Evolutionary conservation across 2,113 vertebrate genomes (phyloP).

Genomic region (Crotalus viridis): DNA sequence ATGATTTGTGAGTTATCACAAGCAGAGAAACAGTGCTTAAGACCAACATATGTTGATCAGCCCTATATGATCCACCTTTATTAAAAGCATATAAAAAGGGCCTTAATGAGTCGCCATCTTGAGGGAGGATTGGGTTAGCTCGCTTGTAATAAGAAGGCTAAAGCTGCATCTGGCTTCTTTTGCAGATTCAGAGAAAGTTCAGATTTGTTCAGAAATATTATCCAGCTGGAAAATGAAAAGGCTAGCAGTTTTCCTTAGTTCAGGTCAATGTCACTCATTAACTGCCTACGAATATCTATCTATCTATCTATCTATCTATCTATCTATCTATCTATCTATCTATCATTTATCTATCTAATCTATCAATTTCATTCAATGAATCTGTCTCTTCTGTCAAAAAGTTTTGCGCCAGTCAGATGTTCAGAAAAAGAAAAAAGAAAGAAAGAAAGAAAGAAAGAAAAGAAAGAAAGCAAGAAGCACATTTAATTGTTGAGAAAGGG

Average conservation of each 20-base stretch:
- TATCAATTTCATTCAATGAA: neutral
- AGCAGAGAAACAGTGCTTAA: constrained; percentile 47
- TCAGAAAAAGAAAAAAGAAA: neutral
- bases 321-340: neutral
- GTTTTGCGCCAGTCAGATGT: neutral
- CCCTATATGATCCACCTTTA: neutral
- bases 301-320: neutral
- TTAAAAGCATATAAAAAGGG: constrained; percentile 18
- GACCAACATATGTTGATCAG: constrained; percentile 45
- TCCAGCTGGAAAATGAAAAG: neutral
- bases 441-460: too few relatives aligned
- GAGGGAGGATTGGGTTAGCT: neutral
- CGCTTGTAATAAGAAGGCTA: neutral
- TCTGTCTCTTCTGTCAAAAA: neutral
- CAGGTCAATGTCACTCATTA: neutral
- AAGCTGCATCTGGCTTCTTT: too few relatives aligned
- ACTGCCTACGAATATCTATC: neutral
- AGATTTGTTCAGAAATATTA: neutral
- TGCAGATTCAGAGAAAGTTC: neutral
- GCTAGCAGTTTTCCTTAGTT: neutral
- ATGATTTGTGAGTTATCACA: constrained; percentile 57
- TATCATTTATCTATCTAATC: neutral
- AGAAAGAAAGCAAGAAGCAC: neutral
- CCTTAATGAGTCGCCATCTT: constrained; percentile 50
- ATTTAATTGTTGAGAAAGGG: neutral